Base-by-base conservation (phyloP, 2,113 vertebrate species). In the Cyanoramphus novaezelandiae region DNA sequence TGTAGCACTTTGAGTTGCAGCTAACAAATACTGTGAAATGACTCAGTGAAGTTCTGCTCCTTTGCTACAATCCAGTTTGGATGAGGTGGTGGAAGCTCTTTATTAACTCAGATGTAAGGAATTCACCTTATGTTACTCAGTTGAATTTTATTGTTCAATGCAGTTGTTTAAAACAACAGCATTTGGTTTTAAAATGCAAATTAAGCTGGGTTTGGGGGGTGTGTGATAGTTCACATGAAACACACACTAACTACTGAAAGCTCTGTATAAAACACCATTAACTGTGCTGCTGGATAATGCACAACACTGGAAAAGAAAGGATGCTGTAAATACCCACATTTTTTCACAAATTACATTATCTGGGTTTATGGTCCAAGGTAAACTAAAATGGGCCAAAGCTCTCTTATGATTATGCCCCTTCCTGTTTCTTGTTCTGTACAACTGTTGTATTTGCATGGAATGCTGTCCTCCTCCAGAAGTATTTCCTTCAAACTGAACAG, bases 401-500 rank as follows among this genome's bases (percentile, higher is more conserved):
- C 3, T 0, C 50, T 71, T 78, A n/a, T 52, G 69, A 86, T 74
- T 86, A 64, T 92, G 52, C 39, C 82, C 65, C 67, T 89, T 81
- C 68, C 69, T 64, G 44, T 33, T 88, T 69, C 79, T 84, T 47
- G 29, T 55, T 79, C 65, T 39, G 39, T 53, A 67, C 39, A 81
- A 52, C 27, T 71, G 43, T n/a, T 86, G 11, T 0, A 78, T 59
- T 95, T 86, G 62, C 67, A 62, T 72, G 63, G 16, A 94, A 82
- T 65, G 27, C 68, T 53, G 64, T 76, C 65, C 28, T 75, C 44
- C 62, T 91, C 31, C 74, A 84, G 75, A 93, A 89, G 44, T 29
- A 74, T 33, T 91, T 84, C 86, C 53, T 86, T 82, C 46, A 49
- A 82, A 89, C 84, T 93, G 69, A 94, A 75, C 52, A 81, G 76